A percentile compares a stretch with the other conserved stretches of the same genome.
phyloP scores from a whole-genome alignment of 2,113 vertebrate genomes.

The Hippopotamus amphibius region DNA sequence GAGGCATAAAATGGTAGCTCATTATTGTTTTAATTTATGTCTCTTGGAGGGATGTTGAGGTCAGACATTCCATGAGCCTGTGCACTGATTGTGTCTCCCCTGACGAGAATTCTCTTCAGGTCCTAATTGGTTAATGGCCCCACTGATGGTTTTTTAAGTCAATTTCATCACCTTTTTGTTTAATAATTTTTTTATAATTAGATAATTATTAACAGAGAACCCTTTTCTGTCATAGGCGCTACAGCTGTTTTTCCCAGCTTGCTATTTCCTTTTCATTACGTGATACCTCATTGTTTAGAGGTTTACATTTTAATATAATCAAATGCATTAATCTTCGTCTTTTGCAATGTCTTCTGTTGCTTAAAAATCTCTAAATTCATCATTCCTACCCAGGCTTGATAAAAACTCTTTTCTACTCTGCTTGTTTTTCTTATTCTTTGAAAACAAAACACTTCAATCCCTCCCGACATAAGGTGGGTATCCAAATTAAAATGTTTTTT shows the following conservation, averaged over 20 bases:
- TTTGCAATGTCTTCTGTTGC: neutral
- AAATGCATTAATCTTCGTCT: neutral
- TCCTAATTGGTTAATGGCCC: neutral
- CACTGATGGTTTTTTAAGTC: neutral
- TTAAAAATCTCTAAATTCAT: conserved; percentile 47
- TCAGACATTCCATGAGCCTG: neutral
- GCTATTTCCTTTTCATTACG: fast-evolving
- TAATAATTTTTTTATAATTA: neutral
- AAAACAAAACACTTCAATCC: conserved; percentile 1
- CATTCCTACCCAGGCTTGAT: neutral
- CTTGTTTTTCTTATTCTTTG: conserved; percentile 4
- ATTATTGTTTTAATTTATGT: neutral
- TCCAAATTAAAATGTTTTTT: neutral
- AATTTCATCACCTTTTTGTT: neutral
- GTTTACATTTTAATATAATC: conserved; percentile 34
- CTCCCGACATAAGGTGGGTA: conserved; percentile 8
- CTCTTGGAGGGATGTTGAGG: neutral
- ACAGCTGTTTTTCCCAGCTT: neutral
- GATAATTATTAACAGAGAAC: neutral
- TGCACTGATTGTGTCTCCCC: neutral
- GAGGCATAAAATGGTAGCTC: neutral
- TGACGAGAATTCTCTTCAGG: neutral
- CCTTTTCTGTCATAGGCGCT: fast-evolving
- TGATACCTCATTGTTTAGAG: neutral
- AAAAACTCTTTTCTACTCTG: neutral